Evolutionary conservation across 2,888 invertebrate genomes (phyloP).

Genomic region (Oeneis ivallda): DNA sequence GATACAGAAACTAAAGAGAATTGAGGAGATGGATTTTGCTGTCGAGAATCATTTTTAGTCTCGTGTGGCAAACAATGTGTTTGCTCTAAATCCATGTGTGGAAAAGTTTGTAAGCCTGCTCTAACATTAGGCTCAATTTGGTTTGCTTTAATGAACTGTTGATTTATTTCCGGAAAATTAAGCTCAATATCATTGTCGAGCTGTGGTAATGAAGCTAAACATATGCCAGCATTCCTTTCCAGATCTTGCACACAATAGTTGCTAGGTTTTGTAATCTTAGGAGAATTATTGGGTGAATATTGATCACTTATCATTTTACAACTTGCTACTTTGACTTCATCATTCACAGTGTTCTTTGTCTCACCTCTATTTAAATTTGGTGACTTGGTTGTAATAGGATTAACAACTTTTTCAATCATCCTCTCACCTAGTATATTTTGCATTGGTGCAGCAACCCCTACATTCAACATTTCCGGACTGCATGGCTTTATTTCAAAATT

Average conservation of each 20-base stretch:
- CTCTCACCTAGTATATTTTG: constrained; percentile 67
- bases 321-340: constrained; percentile 50
- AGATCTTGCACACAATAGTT: constrained; percentile 69
- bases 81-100: constrained; percentile 48
- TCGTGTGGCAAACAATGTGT: constrained; percentile 21
- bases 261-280: constrained; percentile 56
- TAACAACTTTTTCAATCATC: constrained; percentile 71
- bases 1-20: constrained; percentile 43
- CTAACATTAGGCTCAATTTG: constrained; percentile 55
- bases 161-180: constrained; percentile 76
- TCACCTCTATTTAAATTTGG: constrained; percentile 48
- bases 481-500: constrained; percentile 80
- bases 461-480: constrained; percentile 77
- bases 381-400: constrained; percentile 58
- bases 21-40: constrained; percentile 36
- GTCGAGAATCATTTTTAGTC: constrained; percentile 36
- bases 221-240: constrained; percentile 70
- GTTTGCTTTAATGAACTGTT: constrained; percentile 76
- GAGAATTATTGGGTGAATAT: constrained; percentile 50
- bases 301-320: constrained; percentile 69
- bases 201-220: constrained; percentile 70
- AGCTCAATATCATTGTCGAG: constrained; percentile 76
- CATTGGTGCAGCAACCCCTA: constrained; percentile 66
- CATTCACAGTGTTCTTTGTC: constrained; percentile 45
- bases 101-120: constrained; percentile 48